Evolutionary conservation across 1,140 invertebrate species (phyloP), one percentile per base, ranked within the genome.

Genomic region (Rhyacophila brunnea): DNA sequence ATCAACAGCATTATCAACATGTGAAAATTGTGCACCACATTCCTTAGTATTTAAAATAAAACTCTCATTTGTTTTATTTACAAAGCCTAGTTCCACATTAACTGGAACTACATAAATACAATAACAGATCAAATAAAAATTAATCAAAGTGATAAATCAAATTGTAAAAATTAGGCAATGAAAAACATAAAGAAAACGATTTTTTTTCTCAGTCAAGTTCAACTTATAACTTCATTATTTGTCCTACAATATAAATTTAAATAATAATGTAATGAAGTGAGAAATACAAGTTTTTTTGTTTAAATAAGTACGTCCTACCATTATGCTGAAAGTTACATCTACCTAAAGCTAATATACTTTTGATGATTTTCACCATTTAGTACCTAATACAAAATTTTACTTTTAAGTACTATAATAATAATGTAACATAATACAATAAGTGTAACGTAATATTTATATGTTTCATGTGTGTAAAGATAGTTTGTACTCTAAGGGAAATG

Each of bases 1-100:
- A 45, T 35, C 17, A 15, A 46, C n/a, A 14, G 43, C 42, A 44
- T 36, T 43, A 15, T 19, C 7, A 35, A 54, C 52, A 54, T 23
- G 42, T 46, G 28, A n/a, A n/a, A 45, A 46, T 23, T 54, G 42
- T 46, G 40, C 19, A 20, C 38, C 36, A 11, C 3, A 19, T 14
- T 36, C 19, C 50, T 20, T 43, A 52, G 18, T 52, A 40, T 52
- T 52, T 23, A 36, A 36, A 42, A 14, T 42, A 38, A 32, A n/a
- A 23, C 13, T 14, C 14, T 28, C 23, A 5, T 28, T 28, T 28
- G 9, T 28, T 28, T 3, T 28, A 28, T 28, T 5, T 28, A 28
- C 23, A 28, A 7, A n/a, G 11, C 38, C 38, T 5, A 40, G 38
- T 15, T 40, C 38, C 38, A 5, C 5, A 40, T 28, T 28, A 28